Evolutionary conservation across 2,113 vertebrate genomes (phyloP), one percentile per base, ranked within the genome.

Genomic region (Hirundichthys speculiger): DNA sequence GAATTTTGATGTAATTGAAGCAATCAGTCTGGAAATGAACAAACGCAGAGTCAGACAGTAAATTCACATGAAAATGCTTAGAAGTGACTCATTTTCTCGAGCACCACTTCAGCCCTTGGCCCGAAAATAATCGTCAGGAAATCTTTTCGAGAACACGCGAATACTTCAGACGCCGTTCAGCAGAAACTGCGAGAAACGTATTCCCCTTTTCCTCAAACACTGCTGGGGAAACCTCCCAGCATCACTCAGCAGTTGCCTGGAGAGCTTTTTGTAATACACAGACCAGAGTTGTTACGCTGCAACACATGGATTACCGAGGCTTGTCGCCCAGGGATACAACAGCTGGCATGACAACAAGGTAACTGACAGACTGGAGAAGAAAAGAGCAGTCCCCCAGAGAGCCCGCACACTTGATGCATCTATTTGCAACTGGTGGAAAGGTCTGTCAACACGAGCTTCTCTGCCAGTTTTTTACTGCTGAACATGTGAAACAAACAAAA

Each of bases 1-100:
- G 93, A 87, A 98, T 95, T 92, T 99, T 98, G 92, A 99, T 92
- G 86, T 99, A 99, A 91, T 99, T 99, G 90, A 98, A 96, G 87
- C 98, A 99, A 89, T 98, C 98, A 0, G 94, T 96, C 98, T 99
- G 84, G 38, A 79, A 38, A 59, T 53, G 73, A 75, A 85, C 6
- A 85, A 78, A 77, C 5, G 15, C n/a, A 61, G n/a, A 59, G 14
- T 14, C 27, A 50, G 15, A 20, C 22, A 22, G 38, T 27, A 24
- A 62, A 62, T 54, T 49, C 49, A 66, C 10, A 19, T 56, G 46
- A 76, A 6, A 59, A 24, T 49, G 25, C 61, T n/a, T 3, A 47
- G 18, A 53, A 48, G 15, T 47, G 19, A 71, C 45, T 11, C 16
- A 42, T 66, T 51, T 64, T 46, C 34, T 71, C 19, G 18, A 66